These are phyloP conservation scores for Phortica variegata DNA, from an alignment of 1,140 invertebrate genomes.

Conservation along the genomic window DNA sequence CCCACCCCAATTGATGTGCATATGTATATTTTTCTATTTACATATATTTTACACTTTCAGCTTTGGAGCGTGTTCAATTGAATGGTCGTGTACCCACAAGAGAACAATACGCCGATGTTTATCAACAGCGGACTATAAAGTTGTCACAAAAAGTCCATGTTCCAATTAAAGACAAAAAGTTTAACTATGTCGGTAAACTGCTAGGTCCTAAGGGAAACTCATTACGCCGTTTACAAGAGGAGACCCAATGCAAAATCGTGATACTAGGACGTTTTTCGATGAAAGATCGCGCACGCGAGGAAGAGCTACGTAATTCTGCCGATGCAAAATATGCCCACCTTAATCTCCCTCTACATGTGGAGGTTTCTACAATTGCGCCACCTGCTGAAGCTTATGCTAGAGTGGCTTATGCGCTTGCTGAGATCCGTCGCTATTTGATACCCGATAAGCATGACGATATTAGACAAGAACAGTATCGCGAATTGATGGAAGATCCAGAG, in stretches of 20 bases:
- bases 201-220: conserved; percentile 92
- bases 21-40: background rate
- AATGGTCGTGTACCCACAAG: conserved; percentile 62
- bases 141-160: conserved; percentile 82
- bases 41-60: conserved; percentile 42
- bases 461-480: conserved; percentile 75
- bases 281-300: conserved; percentile 89
- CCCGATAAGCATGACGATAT: conserved; percentile 80
- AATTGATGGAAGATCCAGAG: conserved; percentile 64
- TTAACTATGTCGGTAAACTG: conserved; percentile 93
- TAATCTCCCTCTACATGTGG: conserved; percentile 89
- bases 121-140: conserved; percentile 81
- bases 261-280: conserved; percentile 92
- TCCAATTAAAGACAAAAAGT: conserved; percentile 88
- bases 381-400: conserved; percentile 89
- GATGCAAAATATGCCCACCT: conserved; percentile 94
- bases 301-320: conserved; percentile 80
- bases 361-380: conserved; percentile 85
- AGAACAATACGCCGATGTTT: conserved; percentile 80
- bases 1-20: conserved; percentile 3
- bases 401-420: conserved; percentile 83
- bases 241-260: conserved; percentile 96
- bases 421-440: conserved; percentile 70
- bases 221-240: conserved; percentile 88
- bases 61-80: conserved; percentile 65